A percentile compares a stretch with the other conserved stretches of the same genome.
These are phyloP conservation scores for Spea hammondii DNA, from an alignment of 2,797 vertebrate species.

Conservation along the genomic window DNA sequence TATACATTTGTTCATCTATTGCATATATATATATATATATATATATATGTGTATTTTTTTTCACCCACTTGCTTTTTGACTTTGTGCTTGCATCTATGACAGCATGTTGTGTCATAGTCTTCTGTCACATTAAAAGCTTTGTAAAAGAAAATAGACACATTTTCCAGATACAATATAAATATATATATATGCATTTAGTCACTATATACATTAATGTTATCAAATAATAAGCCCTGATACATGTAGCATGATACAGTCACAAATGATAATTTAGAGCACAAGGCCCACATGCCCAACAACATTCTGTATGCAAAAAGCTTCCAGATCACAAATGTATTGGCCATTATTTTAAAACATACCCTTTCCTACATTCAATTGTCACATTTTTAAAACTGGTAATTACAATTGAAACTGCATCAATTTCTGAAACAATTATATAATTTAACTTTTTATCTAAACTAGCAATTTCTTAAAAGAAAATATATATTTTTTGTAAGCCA, in stretches of 20 bases:
- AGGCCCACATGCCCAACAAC: conserved; percentile 51
- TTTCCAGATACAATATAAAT: conserved; percentile 62
- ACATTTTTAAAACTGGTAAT: conserved; percentile 64
- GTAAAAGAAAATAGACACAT: no score
- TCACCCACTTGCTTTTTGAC: conserved; percentile 62
- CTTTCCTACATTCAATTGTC: conserved; percentile 57
- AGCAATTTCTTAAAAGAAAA: conserved; percentile 74
- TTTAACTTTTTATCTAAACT: conserved; percentile 69
- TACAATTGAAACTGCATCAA: conserved; percentile 64
- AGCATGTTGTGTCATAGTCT: conserved; percentile 70
- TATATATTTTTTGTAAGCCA: conserved; percentile 75
- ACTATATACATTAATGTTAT: conserved; percentile 54
- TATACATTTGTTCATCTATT: conserved; percentile 73
- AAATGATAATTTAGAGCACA: conserved; percentile 57
- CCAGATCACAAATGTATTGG: conserved; percentile 39
- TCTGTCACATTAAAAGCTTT: conserved; percentile 63
- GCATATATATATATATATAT: conserved; percentile 65
- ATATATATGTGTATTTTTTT: conserved; percentile 55
- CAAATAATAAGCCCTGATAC: conserved; percentile 57
- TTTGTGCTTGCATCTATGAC: conserved; percentile 66
- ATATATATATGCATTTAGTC: conserved; percentile 45
- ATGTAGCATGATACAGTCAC: conserved; percentile 63
- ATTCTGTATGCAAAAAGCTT: conserved; percentile 56
- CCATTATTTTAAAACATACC: conserved; percentile 56
- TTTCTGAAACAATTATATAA: conserved; percentile 70